Evolutionary conservation across 2,113 vertebrate genomes (phyloP), one percentile per base, ranked within the genome.

Genomic region (Chloropsis hardwickii): DNA sequence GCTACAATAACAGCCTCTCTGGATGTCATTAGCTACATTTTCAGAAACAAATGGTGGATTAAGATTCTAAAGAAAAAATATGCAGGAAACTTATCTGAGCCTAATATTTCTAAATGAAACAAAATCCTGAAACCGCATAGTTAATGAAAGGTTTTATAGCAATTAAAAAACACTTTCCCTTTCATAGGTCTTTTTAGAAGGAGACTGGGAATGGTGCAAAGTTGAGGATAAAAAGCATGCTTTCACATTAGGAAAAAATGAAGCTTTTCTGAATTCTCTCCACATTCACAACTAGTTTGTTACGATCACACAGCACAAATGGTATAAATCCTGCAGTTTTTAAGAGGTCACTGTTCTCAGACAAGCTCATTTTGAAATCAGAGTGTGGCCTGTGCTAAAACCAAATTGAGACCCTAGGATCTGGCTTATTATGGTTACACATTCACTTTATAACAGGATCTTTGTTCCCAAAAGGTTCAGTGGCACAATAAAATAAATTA

Each of bases 41-140:
- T 95, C 91, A 91, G 67, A 96, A 95, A 95, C 53, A 31, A 94
- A 94, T 48, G 31, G 45, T 94, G 28, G 27, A 87, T 91, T 86
- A 94, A 95, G 82, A 89, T 80, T 88, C 90, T 96, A 82, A 96
- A 91, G 84, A 83, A 87, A 96, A 97, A 97, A 92, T 12, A 94
- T 86, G 60, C 88, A 74, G 96, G 78, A 97, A 80, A 72, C 28
- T 88, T 92, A 65, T 89, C 87, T 80, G 89, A 95, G 90, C 76
- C 88, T 95, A 87, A 90, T 93, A 94, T 91, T 96, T 53, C 56
- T 94, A 91, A 94, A 95, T 22, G 45, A 94, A 97, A 97, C 81
- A 94, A 97, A 97, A 96, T 88, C 69, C 48, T 86, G 56, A 90
- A 81, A 74, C 57, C 40, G 57, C 53, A 71, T 78, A 96, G 86